These are phyloP conservation scores for Rhadinocentrus ornatus DNA, from an alignment of 2,797 vertebrate species.

Conservation along the genomic window DNA sequence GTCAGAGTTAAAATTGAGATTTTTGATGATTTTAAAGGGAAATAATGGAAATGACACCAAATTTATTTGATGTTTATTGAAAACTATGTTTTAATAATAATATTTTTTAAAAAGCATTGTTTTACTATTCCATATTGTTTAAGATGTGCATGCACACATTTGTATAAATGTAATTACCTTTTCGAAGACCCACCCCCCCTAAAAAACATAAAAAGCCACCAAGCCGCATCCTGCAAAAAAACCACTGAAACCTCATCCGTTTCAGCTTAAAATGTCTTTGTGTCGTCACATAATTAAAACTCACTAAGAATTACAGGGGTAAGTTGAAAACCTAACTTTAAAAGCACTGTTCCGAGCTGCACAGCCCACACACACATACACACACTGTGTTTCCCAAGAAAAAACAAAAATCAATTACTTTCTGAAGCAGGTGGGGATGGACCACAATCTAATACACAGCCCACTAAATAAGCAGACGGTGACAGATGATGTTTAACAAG, in stretches of 20 bases:
- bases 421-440: conserved; percentile 57
- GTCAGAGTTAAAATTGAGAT: too few species aligned
- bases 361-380: neutral
- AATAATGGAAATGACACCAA: neutral
- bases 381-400: conserved; percentile 39
- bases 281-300: conserved; percentile 9
- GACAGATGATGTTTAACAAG: conserved; percentile 53
- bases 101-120: too few species aligned
- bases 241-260: conserved; percentile 41
- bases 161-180: neutral
- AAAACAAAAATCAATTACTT: conserved; percentile 65
- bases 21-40: too few species aligned
- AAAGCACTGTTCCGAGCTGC: conserved; percentile 9
- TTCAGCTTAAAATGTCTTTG: conserved; percentile 6
- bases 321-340: conserved; percentile 8
- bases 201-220: conserved; percentile 13
- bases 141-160: neutral
- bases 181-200: neutral
- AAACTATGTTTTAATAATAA: neutral
- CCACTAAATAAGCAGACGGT: conserved; percentile 52
- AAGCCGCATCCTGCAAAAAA: conserved; percentile 48
- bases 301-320: conserved; percentile 6
- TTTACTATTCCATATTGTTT: too few species aligned
- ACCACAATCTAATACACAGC: conserved; percentile 50
- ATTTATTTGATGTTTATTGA: neutral